Evolutionary conservation across 1,140 invertebrate species (phyloP), one percentile per base, ranked within the genome.

Genomic region (Saxidomus purpurata): DNA sequence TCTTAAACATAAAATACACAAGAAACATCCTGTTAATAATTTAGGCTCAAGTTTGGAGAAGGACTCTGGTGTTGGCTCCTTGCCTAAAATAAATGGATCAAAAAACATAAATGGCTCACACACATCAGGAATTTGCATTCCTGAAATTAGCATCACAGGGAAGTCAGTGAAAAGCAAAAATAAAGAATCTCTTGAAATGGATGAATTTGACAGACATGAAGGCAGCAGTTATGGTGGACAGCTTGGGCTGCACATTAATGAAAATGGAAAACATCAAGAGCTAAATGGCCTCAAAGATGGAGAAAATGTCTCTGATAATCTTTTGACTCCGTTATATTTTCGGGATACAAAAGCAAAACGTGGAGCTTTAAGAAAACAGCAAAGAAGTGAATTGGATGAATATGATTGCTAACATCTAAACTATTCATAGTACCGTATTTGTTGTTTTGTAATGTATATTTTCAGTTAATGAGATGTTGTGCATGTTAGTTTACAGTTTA

Each of bases 61-160:
- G 28, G 82, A 85, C 36, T 85, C 82, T 6, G 82, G 82, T 25
- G 47, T 52, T 47, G 82, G 47, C 25, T 85, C 82, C 38, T 74
- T 85, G 22, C 80, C 80, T 3, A 85, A 85, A 55, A 69, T 85
- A 43, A 74, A 85, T 34, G 63, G 63, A 6, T 34, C 80, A 40
- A 59, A 25, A 40, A 38, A 31, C 8, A 4, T 43, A 43, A 4
- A 43, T 43, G 43, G 43, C 43, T 43, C 43, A 8, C 4, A 43
- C 15, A 9, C 52, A 34, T 67, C 36, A 13, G 17, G 40, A 19
- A 79, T 36, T 55, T 79, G 49, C 2, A 28, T 79, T 13, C 49
- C 76, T 36, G 15, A 47, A 36, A 55, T 79, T 31, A 55, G 55
- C 19, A 17, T 36, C 6, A 31, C 49, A 49, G 49, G 25, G 36